Evolutionary conservation across 2,888 invertebrate genomes (phyloP).

Genomic region (Leptinotarsa rubiginosa): DNA sequence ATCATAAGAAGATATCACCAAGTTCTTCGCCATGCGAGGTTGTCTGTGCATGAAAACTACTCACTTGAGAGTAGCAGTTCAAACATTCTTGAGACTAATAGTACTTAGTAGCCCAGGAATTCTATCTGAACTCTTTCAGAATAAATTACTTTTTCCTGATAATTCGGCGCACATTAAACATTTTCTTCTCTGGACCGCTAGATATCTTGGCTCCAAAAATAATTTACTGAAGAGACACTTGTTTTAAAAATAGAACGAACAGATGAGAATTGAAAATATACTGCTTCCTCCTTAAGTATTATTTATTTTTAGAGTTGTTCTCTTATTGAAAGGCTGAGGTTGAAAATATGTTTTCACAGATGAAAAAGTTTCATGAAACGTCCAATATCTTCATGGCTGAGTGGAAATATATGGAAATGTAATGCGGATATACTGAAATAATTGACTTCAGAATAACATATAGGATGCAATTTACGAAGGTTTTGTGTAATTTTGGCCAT

Average conservation of each 20-base stretch:
- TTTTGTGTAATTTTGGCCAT: too few relatives aligned
- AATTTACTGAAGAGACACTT: conserved; percentile 26
- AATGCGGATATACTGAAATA: too few relatives aligned
- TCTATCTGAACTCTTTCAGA: neutral
- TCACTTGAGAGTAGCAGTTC: neutral
- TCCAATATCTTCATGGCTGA: too few relatives aligned
- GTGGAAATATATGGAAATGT: neutral
- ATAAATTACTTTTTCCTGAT: neutral
- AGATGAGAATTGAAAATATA: conserved; percentile 25
- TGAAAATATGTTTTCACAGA: neutral
- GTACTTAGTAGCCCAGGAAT: neutral
- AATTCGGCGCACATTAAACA: neutral
- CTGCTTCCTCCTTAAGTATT: conserved; percentile 24
- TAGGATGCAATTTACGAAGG: too few relatives aligned
- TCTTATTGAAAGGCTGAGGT: neutral
- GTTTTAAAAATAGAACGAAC: conserved; percentile 29
- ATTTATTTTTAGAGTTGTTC: conserved; percentile 23
- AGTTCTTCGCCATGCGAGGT: neutral
- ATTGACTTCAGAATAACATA: too few relatives aligned
- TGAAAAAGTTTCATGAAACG: neutral
- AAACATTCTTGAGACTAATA: neutral
- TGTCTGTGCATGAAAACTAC: neutral
- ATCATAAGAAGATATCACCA: neutral
- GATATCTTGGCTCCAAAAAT: conserved; percentile 13
- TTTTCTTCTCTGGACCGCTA: neutral